Percentiles rank a stretch among this genome's conserved stretches.
Conservation (phyloP, 1,140 invertebrate species). For the Orchestia grillus region DNA sequence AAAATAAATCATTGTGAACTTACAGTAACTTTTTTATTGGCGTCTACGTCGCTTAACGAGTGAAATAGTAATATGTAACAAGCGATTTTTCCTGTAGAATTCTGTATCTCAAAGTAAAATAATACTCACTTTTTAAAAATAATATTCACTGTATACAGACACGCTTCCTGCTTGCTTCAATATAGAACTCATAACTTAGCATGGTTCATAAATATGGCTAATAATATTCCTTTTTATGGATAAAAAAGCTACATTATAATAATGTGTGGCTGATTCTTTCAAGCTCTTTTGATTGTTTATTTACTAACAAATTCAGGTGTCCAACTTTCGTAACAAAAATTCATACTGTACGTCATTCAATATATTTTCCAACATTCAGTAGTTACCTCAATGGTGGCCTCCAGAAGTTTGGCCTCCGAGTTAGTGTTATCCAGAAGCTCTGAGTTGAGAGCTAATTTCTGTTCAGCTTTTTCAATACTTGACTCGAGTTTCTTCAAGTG, state of each 20-base stretch:
- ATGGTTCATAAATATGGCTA: too few relatives aligned
- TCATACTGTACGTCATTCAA: neutral
- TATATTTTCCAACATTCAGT: neutral
- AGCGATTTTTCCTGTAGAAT: neutral
- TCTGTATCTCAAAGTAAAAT: neutral
- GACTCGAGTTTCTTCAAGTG: neutral
- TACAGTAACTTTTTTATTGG: neutral
- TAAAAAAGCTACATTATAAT: too few relatives aligned
- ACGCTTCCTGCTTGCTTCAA: too few relatives aligned
- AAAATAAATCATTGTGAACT: neutral
- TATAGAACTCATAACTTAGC: too few relatives aligned
- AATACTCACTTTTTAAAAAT: neutral
- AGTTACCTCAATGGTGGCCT: neutral
- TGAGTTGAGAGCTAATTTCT: neutral
- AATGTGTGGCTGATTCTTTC: too few relatives aligned
- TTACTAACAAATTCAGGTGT: neutral
- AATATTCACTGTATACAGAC: too few relatives aligned
- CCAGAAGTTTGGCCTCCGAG: neutral
- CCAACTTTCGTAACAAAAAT: neutral
- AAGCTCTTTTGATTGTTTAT: neutral
- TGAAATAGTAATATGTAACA: neutral
- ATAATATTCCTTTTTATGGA: too few relatives aligned
- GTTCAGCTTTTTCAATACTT: neutral
- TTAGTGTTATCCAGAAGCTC: constrained; percentile 19
- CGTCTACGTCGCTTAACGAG: neutral